Percentiles rank a stretch among this genome's conserved stretches.
Conservation (phyloP, 1,140 invertebrate species). For the Argopecten irradians region DNA sequence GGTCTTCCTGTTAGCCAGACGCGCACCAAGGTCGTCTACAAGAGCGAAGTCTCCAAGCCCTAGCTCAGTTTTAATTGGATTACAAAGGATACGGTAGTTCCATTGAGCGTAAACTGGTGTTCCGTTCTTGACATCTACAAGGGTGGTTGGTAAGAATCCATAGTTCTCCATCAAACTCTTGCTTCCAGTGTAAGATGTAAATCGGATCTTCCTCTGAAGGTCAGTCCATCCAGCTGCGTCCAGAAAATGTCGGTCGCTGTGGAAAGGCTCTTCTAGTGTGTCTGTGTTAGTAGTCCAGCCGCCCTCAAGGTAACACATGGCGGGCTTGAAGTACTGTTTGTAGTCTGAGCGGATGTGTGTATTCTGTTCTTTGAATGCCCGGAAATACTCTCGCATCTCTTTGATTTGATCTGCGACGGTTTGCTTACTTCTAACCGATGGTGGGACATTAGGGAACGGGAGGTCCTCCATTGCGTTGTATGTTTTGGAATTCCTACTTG, state of each 20-base stretch:
- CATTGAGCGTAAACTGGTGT: slow-evolving; percentile 62
- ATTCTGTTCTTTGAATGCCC: slow-evolving; percentile 64
- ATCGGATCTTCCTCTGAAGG: slow-evolving; percentile 61
- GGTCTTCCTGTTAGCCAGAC: slow-evolving; percentile 48
- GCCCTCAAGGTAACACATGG: slow-evolving; percentile 72
- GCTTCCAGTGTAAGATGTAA: slow-evolving; percentile 59
- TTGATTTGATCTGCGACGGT: slow-evolving; percentile 63
- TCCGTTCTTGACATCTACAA: slow-evolving; percentile 54
- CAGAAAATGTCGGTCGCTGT: slow-evolving; percentile 63
- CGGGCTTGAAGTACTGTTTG: slow-evolving; percentile 67
- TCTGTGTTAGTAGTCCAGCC: slow-evolving; percentile 63
- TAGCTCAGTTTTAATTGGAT: slow-evolving; percentile 60
- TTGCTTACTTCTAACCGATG: slow-evolving; percentile 57
- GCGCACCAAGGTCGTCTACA: slow-evolving; percentile 60
- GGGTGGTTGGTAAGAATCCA: slow-evolving; percentile 58
- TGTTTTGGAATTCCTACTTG: slow-evolving; percentile 40
- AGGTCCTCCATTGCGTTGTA: slow-evolving; percentile 64
- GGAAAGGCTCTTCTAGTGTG: slow-evolving; percentile 60
- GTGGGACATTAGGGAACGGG: slow-evolving; percentile 66
- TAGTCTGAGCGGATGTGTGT: slow-evolving; percentile 58
- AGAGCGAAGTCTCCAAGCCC: slow-evolving; percentile 52
- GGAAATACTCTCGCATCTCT: slow-evolving; percentile 71
- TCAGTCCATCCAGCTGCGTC: slow-evolving; percentile 63
- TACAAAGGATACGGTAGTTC: slow-evolving; percentile 71
- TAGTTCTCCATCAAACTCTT: slow-evolving; percentile 64